A percentile compares a stretch with the other conserved stretches of the same genome.
Evolutionary conservation across 2,888 invertebrate genomes (phyloP).

Genomic region (Galeopsomyia nigrocyanea): DNA sequence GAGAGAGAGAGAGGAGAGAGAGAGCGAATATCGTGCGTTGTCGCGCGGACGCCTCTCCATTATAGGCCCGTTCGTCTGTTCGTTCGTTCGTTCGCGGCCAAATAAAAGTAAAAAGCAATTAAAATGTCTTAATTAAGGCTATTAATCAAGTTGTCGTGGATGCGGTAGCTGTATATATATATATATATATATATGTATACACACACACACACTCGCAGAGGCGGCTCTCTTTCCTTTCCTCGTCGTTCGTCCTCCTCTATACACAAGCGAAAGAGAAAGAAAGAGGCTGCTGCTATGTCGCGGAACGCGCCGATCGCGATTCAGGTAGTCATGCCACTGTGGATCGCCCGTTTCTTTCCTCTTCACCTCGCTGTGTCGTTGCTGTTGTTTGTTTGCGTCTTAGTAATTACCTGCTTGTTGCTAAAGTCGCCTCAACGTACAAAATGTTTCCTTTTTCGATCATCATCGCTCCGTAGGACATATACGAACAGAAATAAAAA

Average conservation of each 20-base stretch:
- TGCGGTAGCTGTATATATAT: constrained; percentile 23
- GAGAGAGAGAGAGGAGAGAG: background rate
- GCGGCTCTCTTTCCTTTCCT: constrained; percentile 22
- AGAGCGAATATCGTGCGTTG: constrained; percentile 41
- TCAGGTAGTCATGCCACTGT: constrained; percentile 61
- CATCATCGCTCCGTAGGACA: no score
- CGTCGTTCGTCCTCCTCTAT: background rate
- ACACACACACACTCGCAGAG: background rate
- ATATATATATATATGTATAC: background rate
- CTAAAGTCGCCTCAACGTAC: no score
- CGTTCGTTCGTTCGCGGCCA: constrained; percentile 43
- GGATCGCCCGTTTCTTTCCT: constrained; percentile 58
- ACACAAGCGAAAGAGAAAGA: constrained; percentile 44
- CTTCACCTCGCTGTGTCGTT: constrained; percentile 25
- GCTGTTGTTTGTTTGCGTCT: background rate
- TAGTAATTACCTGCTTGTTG: no score
- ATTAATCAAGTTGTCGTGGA: constrained; percentile 73
- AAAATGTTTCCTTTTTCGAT: no score
- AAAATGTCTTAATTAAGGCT: constrained; percentile 74
- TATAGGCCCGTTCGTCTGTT: constrained; percentile 50
- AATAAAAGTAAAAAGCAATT: constrained; percentile 70
- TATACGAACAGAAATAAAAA: no score
- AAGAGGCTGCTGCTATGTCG: background rate
- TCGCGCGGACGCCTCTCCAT: constrained; percentile 53
- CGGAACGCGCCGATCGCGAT: constrained; percentile 49